Percentiles rank a stretch among this genome's conserved stretches.
These are phyloP conservation scores for Cydia strobilella DNA, from an alignment of 1,140 invertebrate genomes.

Conservation along the genomic window DNA sequence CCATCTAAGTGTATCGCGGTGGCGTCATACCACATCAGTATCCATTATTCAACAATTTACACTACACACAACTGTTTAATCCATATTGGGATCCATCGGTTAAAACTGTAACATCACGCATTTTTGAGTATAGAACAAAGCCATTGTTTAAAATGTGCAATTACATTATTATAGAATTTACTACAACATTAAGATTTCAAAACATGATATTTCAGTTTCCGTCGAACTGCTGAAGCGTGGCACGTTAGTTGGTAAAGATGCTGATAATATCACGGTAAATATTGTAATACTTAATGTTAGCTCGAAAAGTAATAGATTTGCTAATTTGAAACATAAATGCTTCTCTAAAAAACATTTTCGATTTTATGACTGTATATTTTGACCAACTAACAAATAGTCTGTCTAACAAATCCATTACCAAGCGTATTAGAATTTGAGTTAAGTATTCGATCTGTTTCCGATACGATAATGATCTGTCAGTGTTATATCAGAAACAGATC, in stretches of 20 bases:
- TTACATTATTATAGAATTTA: neutral
- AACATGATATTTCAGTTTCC: constrained; percentile 1
- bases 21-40: constrained; percentile 18
- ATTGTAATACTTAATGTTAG: neutral
- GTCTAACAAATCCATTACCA: too few species aligned
- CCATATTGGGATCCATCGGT: neutral
- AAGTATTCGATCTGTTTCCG: too few species aligned
- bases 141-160: neutral
- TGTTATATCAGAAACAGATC: too few species aligned
- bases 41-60: constrained; percentile 26
- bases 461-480: too few species aligned
- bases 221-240: neutral
- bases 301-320: neutral
- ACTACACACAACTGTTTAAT: neutral
- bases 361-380: neutral
- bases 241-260: neutral
- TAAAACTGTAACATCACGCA: neutral
- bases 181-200: neutral
- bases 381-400: too few species aligned
- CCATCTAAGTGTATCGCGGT: constrained; percentile 7
- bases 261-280: neutral
- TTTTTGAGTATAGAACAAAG: neutral
- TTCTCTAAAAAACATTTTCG: neutral
- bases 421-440: too few species aligned
- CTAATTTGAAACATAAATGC: neutral